phyloP scores from a whole-genome alignment of 2,113 vertebrate genomes.

The Grus americana region DNA sequence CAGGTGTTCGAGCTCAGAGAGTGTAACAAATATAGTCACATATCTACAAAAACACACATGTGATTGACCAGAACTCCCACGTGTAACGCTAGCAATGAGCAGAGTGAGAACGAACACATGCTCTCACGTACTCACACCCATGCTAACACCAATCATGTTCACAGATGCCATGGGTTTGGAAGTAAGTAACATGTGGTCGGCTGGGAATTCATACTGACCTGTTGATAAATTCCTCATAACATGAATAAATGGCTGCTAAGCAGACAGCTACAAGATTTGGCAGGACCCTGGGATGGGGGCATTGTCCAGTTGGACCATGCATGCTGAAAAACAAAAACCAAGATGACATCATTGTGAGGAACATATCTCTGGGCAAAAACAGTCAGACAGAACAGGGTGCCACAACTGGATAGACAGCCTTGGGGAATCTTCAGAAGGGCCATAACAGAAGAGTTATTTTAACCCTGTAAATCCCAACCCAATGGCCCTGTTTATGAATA shows the following conservation, averaged over 20 bases:
- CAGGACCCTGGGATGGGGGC: conserved; percentile 96
- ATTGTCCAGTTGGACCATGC: conserved; percentile 97
- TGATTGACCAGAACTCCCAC: not conserved
- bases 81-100: not conserved
- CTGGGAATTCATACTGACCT: conserved; percentile 80
- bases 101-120: not conserved
- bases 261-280: conserved; percentile 98
- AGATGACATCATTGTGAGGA: not conserved
- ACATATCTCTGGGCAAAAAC: not conserved
- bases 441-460: not conserved
- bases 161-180: not conserved
- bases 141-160: not conserved
- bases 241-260: conserved; percentile 98
- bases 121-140: not conserved
- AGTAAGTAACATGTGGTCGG: not conserved
- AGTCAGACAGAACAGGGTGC: not conserved
- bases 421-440: not conserved
- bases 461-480: not conserved
- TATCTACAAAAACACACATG: not conserved
- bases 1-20: not conserved
- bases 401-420: not conserved
- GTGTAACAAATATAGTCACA: not conserved
- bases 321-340: conserved; percentile 83
- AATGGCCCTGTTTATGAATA: not conserved
- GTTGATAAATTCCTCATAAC: conserved; percentile 99